A percentile compares a stretch with the other conserved stretches of the same genome.
These are phyloP conservation scores for Callipepla californica DNA, from an alignment of 2,113 vertebrate genomes.

Conservation along the genomic window DNA sequence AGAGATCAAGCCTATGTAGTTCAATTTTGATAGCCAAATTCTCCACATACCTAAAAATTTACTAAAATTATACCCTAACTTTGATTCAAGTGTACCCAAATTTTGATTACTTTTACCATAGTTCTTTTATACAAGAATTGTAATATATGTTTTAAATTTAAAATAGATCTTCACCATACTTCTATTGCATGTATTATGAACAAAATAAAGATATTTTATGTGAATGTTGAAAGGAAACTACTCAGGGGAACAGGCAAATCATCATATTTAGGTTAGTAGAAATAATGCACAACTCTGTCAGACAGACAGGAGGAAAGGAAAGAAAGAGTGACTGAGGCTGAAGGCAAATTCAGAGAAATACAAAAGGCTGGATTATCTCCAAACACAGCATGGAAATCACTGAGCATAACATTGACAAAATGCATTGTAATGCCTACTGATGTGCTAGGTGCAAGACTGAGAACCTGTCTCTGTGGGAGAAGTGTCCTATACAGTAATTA, in stretches of 20 bases:
- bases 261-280: constrained; percentile 2
- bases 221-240: neutral
- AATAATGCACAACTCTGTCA: neutral
- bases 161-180: neutral
- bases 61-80: neutral
- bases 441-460: neutral
- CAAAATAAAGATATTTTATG: neutral
- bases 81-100: neutral
- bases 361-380: neutral
- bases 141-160: neutral
- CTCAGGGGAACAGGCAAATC: neutral
- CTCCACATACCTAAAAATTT: neutral
- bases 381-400: neutral
- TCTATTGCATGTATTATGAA: neutral
- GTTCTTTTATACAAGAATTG: neutral
- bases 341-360: neutral
- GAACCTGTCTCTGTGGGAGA: neutral
- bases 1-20: neutral
- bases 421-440: neutral
- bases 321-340: neutral
- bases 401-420: neutral
- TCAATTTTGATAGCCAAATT: neutral
- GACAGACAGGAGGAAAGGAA: neutral
- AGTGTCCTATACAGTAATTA: constrained; percentile 27
- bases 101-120: neutral